A percentile compares a stretch with the other conserved stretches of the same genome.
Conservation (phyloP, 2,797 vertebrate species). For the Eulemur albifrons region DNA sequence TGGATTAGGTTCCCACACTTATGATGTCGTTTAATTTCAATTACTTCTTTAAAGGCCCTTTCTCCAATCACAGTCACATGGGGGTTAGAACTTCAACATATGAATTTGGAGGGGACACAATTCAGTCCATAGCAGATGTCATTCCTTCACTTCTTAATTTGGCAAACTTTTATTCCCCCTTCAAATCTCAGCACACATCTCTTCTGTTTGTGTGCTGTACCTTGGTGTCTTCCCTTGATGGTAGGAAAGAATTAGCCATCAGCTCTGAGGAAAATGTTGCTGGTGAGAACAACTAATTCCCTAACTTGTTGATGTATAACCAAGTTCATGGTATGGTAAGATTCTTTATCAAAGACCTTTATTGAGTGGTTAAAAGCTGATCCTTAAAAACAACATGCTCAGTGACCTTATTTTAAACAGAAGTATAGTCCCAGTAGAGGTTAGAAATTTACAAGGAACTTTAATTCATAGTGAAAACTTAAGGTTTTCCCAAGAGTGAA, state of each 20-base stretch:
- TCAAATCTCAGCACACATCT: neutral
- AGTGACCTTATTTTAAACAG: slow-evolving; percentile 1
- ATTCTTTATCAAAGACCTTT: slow-evolving; percentile 43
- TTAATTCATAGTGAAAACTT: slow-evolving; percentile 15
- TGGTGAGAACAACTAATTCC: slow-evolving; percentile 37
- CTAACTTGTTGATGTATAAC: neutral
- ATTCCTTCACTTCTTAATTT: neutral
- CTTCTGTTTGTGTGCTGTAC: neutral
- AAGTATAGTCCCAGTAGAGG: neutral
- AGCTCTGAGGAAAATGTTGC: neutral
- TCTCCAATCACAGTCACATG: neutral
- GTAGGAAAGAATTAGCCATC: slow-evolving; percentile 19
- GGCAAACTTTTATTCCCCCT: neutral
- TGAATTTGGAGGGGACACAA: neutral
- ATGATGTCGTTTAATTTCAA: neutral
- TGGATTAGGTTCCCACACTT: neutral
- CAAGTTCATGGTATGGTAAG: neutral
- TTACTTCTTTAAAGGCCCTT: neutral
- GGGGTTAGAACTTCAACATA: neutral
- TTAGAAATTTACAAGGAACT: neutral
- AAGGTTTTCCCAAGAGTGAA: neutral
- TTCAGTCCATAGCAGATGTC: neutral
- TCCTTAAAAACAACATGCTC: slow-evolving; percentile 30
- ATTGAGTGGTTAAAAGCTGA: slow-evolving; percentile 12
- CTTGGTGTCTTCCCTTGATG: neutral